These are phyloP conservation scores for Eulacestoma nigropectus DNA, from an alignment of 2,113 vertebrate genomes.

Conservation along the genomic window DNA sequence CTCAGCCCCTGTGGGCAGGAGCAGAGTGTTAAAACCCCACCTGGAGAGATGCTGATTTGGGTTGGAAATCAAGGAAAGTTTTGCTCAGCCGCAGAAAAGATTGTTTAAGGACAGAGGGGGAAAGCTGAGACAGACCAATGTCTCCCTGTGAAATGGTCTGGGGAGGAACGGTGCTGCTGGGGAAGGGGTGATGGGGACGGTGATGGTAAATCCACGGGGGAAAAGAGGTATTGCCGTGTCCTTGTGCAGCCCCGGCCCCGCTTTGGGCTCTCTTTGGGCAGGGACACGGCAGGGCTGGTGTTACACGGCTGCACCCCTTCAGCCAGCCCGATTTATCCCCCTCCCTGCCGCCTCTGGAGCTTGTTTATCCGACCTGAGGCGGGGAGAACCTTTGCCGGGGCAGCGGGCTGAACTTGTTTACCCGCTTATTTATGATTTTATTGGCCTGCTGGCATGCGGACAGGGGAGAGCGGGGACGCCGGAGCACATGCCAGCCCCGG, in stretches of 20 bases:
- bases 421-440: accelerated
- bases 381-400: background rate
- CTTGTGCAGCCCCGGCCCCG: background rate
- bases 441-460: background rate
- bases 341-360: background rate
- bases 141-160: background rate
- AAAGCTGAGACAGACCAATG: accelerated
- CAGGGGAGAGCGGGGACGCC: background rate
- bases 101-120: background rate
- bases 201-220: accelerated
- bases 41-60: background rate
- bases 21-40: background rate
- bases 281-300: background rate
- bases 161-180: background rate
- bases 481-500: background rate
- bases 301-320: background rate
- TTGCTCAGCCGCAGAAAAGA: background rate
- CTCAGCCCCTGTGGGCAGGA: background rate
- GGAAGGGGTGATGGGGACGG: background rate
- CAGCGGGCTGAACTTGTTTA: background rate
- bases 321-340: background rate
- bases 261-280: background rate
- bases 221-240: background rate
- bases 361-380: background rate
- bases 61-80: background rate